Evolutionary conservation across 1,140 invertebrate genomes (phyloP).

Genomic region (roundworm (Caenorhabditis elegans)): DNA sequence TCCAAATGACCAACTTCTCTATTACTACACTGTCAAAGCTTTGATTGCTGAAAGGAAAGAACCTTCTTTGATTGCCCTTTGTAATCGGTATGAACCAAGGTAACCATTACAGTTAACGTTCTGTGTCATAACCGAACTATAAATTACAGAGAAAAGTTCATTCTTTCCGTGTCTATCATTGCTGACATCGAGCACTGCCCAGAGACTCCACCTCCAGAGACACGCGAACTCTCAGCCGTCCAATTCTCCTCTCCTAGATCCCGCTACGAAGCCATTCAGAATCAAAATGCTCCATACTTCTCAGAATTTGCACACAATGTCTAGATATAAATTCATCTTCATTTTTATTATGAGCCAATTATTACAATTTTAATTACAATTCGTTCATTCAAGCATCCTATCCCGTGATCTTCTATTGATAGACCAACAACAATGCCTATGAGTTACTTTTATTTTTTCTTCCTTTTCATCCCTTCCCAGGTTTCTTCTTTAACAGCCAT

Average conservation of each 20-base stretch:
- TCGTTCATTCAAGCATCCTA: background rate
- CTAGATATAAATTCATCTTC: background rate
- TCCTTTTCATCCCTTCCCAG: background rate
- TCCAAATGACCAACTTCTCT: constrained; percentile 58
- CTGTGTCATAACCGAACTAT: background rate
- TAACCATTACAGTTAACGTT: background rate
- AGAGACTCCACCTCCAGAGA: constrained; percentile 63
- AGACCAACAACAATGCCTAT: constrained; percentile 13
- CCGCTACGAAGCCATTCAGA: background rate
- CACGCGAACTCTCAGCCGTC: background rate
- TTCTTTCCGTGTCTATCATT: constrained; percentile 62
- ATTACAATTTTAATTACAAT: no score
- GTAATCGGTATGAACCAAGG: constrained; percentile 85
- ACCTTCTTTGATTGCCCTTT: constrained; percentile 81
- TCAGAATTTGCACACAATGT: constrained; percentile 18
- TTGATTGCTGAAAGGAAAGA: constrained; percentile 68
- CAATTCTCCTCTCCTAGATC: constrained; percentile 22
- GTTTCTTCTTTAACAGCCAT: background rate
- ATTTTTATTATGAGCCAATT: no score
- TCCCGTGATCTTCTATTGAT: background rate
- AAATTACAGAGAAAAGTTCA: constrained; percentile 64
- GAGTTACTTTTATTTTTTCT: background rate
- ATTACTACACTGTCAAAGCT: constrained; percentile 61
- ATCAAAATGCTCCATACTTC: constrained; percentile 10
- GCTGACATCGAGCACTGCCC: constrained; percentile 65